These are phyloP conservation scores for Drosophila pruinosa DNA, from an alignment of 1,140 invertebrate species.

Conservation along the genomic window DNA sequence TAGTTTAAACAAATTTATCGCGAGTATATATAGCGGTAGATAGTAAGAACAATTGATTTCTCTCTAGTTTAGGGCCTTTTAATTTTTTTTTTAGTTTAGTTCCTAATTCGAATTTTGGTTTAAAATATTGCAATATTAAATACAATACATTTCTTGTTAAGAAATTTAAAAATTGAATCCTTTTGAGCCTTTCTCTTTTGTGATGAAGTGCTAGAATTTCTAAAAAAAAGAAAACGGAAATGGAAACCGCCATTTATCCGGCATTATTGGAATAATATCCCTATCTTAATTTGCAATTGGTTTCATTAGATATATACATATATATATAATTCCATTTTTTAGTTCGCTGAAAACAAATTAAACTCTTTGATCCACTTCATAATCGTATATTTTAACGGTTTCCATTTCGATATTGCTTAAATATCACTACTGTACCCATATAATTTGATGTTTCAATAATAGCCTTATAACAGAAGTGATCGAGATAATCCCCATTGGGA, in stretches of 20 bases:
- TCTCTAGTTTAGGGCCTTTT: slow-evolving; percentile 45
- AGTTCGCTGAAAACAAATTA: not conserved
- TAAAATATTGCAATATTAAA: slow-evolving; percentile 68
- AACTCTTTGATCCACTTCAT: not conserved
- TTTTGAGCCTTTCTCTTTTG: slow-evolving; percentile 14
- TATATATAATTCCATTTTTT: too few species aligned
- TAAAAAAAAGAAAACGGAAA: too few species aligned
- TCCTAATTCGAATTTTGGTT: slow-evolving; percentile 50
- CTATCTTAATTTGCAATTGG: too few species aligned
- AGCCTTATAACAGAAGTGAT: slow-evolving; percentile 52
- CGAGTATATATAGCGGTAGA: slow-evolving; percentile 48
- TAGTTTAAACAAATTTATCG: slow-evolving; percentile 54
- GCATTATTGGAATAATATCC: too few species aligned
- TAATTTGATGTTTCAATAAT: slow-evolving; percentile 33
- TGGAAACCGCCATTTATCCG: slow-evolving; percentile 4
- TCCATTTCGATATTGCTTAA: slow-evolving; percentile 40
- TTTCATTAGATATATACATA: too few species aligned
- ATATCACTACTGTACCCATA: slow-evolving; percentile 31
- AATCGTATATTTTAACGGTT: slow-evolving; percentile 5
- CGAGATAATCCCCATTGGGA: slow-evolving; percentile 14
- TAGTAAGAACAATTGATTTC: slow-evolving; percentile 63
- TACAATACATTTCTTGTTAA: slow-evolving; percentile 60
- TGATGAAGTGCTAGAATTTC: not conserved
- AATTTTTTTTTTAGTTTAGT: slow-evolving; percentile 27
- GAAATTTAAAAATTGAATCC: slow-evolving; percentile 34